Evolutionary conservation across 2,888 invertebrate genomes (phyloP), one percentile per base, ranked within the genome.

Genomic region (Pachycephus smyrnensis): DNA sequence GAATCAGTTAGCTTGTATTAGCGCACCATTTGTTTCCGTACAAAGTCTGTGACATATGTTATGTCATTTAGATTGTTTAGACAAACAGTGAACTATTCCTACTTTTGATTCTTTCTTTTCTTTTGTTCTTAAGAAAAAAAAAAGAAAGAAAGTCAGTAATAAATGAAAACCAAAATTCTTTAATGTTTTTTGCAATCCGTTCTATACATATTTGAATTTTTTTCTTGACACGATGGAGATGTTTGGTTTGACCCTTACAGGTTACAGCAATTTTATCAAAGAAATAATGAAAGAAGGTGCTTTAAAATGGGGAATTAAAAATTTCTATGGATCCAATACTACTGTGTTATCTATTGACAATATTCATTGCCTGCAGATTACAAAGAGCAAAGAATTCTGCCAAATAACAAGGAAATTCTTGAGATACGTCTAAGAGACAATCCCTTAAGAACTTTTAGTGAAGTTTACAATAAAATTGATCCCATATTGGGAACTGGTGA

Each of bases 381-480:
- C 33, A 31, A n/a, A 69, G 81, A 81, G 40, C 81, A 80, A 15
- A 73, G 12, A n/a, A 73, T 40, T 40, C 9, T 78, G 15, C 78
- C 78, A 12, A 68, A 36, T 33, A 12, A 69, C 15, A 78, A 78
- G 40, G 77, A 77, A 33, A 78, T 80, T 75, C n/a, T 81, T 31
- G 78, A 81, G 68, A 69, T 71, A 33, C 78, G 81, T 71, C 77
- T 78, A 36, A 69, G 74, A 75, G 30, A 37, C 3, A 73, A 79
- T 31, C 69, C 73, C 55, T n/a, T 30, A 11, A 74, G 15, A 69
- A 81, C 75, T 36, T 80, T 79, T 12, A 76, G 37, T 33, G 81
- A 81, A 76, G 40, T 78, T 68, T 81, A 78, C 73, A 78, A 78
- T n/a, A 69, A 71, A 40, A 30, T 81, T 11, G 81, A 80, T 75